These are phyloP conservation scores for Formica exsecta DNA, from an alignment of 1,140 invertebrate genomes.

Conservation along the genomic window DNA sequence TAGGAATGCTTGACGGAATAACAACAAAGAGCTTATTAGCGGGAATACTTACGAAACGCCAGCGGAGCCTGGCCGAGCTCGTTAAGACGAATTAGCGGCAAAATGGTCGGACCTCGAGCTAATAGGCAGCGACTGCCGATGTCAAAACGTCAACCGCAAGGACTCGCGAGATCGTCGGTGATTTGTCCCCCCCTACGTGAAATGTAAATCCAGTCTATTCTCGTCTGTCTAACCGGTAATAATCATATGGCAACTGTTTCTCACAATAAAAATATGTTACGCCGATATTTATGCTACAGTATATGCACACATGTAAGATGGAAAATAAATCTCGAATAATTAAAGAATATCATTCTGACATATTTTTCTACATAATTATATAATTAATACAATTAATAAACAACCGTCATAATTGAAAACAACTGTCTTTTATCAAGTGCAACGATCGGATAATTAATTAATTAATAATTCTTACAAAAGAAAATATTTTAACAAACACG, in stretches of 20 bases:
- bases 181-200: constrained; percentile 52
- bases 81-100: constrained; percentile 81
- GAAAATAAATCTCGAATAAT: background rate
- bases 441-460: background rate
- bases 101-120: constrained; percentile 76
- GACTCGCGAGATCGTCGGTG: constrained; percentile 67
- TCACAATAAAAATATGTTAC: constrained; percentile 7
- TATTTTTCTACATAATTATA: background rate
- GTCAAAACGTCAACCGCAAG: constrained; percentile 79
- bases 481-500: constrained; percentile 63
- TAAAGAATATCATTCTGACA: background rate
- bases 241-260: background rate
- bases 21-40: constrained; percentile 79
- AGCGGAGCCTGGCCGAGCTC: constrained; percentile 67
- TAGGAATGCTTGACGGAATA: constrained; percentile 55
- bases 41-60: constrained; percentile 75
- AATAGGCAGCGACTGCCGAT: constrained; percentile 79
- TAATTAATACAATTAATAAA: too few relatives aligned
- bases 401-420: background rate
- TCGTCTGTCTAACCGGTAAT: constrained; percentile 1
- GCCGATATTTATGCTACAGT: background rate
- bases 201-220: constrained; percentile 50
- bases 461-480: constrained; percentile 24
- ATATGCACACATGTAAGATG: background rate
- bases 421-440: background rate